A percentile compares a stretch with the other conserved stretches of the same genome.
Evolutionary conservation across 37 sponge, comb jelly and placozoan genomes (phyloP).

Genomic region (Geodia barretti): DNA sequence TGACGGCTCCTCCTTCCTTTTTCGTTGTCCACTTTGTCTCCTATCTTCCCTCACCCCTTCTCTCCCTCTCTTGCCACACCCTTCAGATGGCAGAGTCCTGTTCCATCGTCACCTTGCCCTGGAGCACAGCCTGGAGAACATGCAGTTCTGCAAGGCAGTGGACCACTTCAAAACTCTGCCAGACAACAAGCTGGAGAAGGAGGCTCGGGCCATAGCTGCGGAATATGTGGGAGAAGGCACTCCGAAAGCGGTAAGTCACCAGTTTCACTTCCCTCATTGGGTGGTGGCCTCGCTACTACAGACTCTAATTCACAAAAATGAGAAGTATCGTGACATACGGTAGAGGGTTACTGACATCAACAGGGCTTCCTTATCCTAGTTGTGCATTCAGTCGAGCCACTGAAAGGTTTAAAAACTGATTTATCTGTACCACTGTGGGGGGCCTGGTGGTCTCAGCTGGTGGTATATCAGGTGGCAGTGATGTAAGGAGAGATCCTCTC

Average conservation of each 20-base stretch:
- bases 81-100: conserved; percentile 56
- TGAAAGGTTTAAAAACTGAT: too few species aligned
- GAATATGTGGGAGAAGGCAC: conserved; percentile 48
- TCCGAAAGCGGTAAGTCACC: conserved; percentile 45
- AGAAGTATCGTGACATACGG: too few species aligned
- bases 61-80: background rate
- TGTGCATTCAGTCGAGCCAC: too few species aligned
- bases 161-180: conserved; percentile 39
- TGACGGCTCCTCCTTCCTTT: too few species aligned
- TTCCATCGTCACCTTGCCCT: conserved; percentile 63
- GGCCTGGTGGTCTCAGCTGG: too few species aligned
- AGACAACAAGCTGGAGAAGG: conserved; percentile 16
- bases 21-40: too few species aligned
- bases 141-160: conserved; percentile 77
- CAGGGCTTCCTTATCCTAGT: too few species aligned
- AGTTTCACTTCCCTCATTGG: background rate
- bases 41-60: too few species aligned
- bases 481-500: too few species aligned
- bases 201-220: conserved; percentile 50
- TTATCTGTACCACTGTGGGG: too few species aligned
- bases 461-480: too few species aligned
- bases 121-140: conserved; percentile 77
- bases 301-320: background rate
- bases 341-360: too few species aligned
- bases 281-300: background rate